phyloP scores from a whole-genome alignment of 2,888 invertebrate species.

The Nomada fabriciana region DNA sequence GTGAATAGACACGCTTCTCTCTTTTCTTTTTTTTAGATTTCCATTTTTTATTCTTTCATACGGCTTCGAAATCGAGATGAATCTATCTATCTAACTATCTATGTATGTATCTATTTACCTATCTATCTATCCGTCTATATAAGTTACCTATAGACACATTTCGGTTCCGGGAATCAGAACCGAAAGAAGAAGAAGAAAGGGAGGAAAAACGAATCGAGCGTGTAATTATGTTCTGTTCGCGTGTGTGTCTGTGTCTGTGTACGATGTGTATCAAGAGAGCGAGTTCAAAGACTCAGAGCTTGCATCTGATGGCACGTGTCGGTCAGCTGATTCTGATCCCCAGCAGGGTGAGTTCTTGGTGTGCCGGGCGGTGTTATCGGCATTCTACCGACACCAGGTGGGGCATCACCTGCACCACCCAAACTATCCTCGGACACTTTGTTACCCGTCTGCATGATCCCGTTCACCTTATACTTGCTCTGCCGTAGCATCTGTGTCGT shows the following conservation, averaged over 20 bases:
- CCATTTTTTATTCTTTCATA: not conserved
- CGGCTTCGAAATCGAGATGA: constrained; percentile 38
- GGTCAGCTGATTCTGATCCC: constrained; percentile 77
- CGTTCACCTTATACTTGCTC: constrained; percentile 80
- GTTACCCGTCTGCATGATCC: constrained; percentile 71
- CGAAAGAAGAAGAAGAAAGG: constrained; percentile 15
- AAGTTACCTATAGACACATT: not conserved
- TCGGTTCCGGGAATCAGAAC: not conserved
- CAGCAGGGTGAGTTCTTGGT: constrained; percentile 73
- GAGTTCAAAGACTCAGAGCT: constrained; percentile 78
- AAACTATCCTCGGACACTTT: constrained; percentile 76
- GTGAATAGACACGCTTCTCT: constrained; percentile 2
- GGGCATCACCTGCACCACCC: constrained; percentile 80
- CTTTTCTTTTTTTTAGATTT: not conserved
- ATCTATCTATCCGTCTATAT: not conserved
- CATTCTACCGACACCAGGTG: constrained; percentile 73
- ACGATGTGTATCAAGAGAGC: constrained; percentile 10
- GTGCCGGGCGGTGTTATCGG: constrained; percentile 82
- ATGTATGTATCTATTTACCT: not conserved
- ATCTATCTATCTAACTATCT: constrained; percentile 13
- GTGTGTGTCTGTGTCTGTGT: constrained; percentile 2
- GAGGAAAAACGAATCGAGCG: constrained; percentile 28
- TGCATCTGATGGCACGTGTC: constrained; percentile 83
- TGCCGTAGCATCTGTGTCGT: constrained; percentile 70
- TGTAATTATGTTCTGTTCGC: no score